Evolutionary conservation across 2,113 vertebrate genomes (phyloP), one percentile per base, ranked within the genome.

Genomic region (Ammodytes marinus): DNA sequence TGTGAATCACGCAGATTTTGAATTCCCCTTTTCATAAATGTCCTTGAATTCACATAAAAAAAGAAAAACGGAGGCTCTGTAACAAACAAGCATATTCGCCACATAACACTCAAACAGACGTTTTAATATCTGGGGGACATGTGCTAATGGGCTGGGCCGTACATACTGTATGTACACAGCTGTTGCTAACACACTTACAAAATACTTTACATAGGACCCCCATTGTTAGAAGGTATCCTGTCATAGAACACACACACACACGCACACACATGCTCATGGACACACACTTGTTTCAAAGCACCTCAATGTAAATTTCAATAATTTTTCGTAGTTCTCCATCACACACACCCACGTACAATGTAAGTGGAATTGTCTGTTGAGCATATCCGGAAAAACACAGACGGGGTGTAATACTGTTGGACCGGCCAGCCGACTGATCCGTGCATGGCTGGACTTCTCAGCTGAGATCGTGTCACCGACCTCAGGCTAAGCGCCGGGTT

Each of bases 171-270:
- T 52, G 47, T 43, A 14, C 14, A 69, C 43, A 75, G 49, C 11
- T 65, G 50, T 42, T 65, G 9, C 35, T 42, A 57, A 59, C 61
- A 58, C 3, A 47, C 59, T 52, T 35, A 40, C 43, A 63, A 47
- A 59, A 82, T 35, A 71, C 27, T 80, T 82, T 81, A 67, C 80
- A 83, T 8, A 40, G 55, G 15, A 79, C 43, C 8, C 8, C 40
- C 11, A 17, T 77, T 71, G 60, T 73, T 70, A 59, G 69, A 60
- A 74, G 50, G 73, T 73, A 87, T 50, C 58, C 72, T 82, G 76
- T 60, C 40, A 53, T 61, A 67, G 47, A 85, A 64, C 37, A 68
- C 3, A 1, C 52, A 40, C 19, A 19, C n/a, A 42, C 3, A 67
- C 57, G 64, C 27, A 80, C 45, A 50, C 15, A 49, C 35, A 50